Evolutionary conservation across 2,113 vertebrate genomes (phyloP), one percentile per base, ranked within the genome.

Genomic region (Ciconia maguari): DNA sequence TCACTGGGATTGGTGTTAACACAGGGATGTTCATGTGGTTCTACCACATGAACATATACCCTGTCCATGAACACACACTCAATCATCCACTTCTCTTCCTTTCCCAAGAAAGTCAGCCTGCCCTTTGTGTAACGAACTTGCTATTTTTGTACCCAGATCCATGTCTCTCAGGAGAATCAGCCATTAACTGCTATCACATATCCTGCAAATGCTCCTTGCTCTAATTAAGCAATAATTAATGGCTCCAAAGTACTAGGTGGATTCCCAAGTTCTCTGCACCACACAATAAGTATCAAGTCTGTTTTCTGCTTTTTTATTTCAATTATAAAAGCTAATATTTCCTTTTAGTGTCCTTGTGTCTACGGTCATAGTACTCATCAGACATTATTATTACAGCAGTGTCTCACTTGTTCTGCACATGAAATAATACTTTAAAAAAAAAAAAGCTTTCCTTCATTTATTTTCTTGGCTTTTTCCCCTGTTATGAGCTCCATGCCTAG

Each of bases 201-300:
- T 11, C 78, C 90, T 92, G 90, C 76, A 85, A 94, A 88, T 54
- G 71, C 62, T 90, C 85, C 96, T 90, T 95, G 89, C 76, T 94
- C 91, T 95, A 95, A 95, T 94, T 93, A 95, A 94, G 85, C 79
- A 86, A 90, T 95, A 97, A 97, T 95, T 95, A 96, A 89, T 83
- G 71, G 41, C 60, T 95, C 79, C 68, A 46, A 88, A 95, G 71
- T 75, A 85, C 11, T 6, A 78, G 64, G 46, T 94, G 61, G 95
- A 90, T 92, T 88, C 94, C 58, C 66, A 88, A 88, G 86, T 80
- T 85, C 85, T 96, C 62, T 69, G 54, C 46, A 16, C 42, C 57
- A 30, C n/a, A 61, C 79, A 61, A 2, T 65, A 57, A 89, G 20
- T 27, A 83, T 65, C 49, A 32, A 51, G 44, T 16, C 71, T 90